phyloP scores from a whole-genome alignment of 1,140 invertebrate species.

The Semibalanus balanoides region DNA sequence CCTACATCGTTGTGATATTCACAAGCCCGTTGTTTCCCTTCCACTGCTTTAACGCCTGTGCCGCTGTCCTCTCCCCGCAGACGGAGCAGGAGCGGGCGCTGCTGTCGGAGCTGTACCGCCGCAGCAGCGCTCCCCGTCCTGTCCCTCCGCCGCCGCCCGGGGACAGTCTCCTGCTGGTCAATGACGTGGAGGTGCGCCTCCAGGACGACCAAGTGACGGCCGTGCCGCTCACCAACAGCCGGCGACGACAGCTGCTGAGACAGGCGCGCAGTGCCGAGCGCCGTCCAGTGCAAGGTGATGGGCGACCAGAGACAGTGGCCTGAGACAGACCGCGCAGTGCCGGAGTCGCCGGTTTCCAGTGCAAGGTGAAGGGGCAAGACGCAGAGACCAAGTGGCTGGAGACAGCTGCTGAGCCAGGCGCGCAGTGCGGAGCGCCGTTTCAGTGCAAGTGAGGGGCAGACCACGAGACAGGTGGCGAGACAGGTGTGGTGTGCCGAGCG shows the following conservation, averaged over 20 bases:
- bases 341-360: too few relatives aligned
- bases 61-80: not conserved
- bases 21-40: too few relatives aligned
- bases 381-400: too few relatives aligned
- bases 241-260: not conserved
- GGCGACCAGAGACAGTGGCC: too few relatives aligned
- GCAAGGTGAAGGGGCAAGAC: too few relatives aligned
- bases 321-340: too few relatives aligned
- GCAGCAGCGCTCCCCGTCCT: too few relatives aligned
- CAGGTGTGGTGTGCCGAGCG: too few relatives aligned
- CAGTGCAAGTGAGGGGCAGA: not conserved
- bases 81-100: not conserved
- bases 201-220: not conserved
- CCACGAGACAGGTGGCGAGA: too few relatives aligned
- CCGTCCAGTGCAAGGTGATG: not conserved
- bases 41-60: too few relatives aligned
- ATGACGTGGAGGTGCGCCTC: not conserved
- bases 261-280: not conserved
- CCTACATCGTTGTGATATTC: too few relatives aligned
- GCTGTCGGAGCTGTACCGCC: not conserved
- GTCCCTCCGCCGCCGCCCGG: too few relatives aligned
- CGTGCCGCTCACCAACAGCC: not conserved
- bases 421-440: not conserved
- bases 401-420: not conserved
- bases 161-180: not conserved